Base-by-base conservation (phyloP, 1,140 invertebrate species). In the Ruditapes philippinarum region DNA sequence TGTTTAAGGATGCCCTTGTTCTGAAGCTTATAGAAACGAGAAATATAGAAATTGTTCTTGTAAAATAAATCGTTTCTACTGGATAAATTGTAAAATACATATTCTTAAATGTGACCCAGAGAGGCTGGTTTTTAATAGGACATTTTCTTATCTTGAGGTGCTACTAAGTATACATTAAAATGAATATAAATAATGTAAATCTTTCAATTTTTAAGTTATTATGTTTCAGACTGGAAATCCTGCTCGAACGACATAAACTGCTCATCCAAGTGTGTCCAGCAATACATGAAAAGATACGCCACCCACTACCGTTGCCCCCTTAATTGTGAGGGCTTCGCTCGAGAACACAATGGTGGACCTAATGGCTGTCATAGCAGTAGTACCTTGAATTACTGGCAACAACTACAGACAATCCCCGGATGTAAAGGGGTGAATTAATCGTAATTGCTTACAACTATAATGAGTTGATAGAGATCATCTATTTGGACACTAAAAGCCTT, bases 281-380 rank as follows among this genome's bases (percentile, higher is more conserved):
- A 60, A 22, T 93, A 92, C 88, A 92, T 93, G 93, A 51, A 28
- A 28, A 60, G 78, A 7, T 88, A 88, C 25, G 78, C 49, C 19
- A 28, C 25, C 0, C 74, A 65, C 22, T 80, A 51, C 42, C 85
- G 80, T 5, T 80, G 86, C 31, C 81, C 84, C 0, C 62, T 60
- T 0, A 89, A 83, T n/a, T 95, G 94, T 89, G 40, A 94, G 81
- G 84, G 91, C 17, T 95, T 90, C 54, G 96, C 96, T 25, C 83
- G 95, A 62, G 95, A 96, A 76, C 95, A 96, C 81, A 95, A 96
- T 65, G 95, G 95, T 9, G 95, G 95, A 28, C 96, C 95, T 9
- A 93, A 93, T 57, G 95, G 95, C 33, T 96, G 95, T 80, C 81
- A 93, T 62, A 88, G 89, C 42, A 81, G 93, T 0, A 82, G 70